Evolutionary conservation across 1,140 invertebrate genomes (phyloP), one percentile per base, ranked within the genome.

Genomic region (Bombus breviceps): DNA sequence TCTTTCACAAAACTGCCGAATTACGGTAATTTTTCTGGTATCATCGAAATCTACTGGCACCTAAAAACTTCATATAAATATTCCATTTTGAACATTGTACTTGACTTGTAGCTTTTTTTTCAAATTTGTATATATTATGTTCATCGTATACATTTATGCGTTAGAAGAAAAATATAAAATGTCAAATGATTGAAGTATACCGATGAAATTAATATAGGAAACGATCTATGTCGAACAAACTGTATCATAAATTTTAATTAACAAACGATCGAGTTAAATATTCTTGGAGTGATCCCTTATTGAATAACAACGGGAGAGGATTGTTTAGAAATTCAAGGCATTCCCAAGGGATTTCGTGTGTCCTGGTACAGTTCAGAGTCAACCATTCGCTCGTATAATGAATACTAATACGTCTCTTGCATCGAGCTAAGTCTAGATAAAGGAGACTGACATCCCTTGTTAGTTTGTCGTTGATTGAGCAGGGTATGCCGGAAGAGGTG

Each of bases 331-430:
- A 83, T 83, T 86, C 73, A 37, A 28, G 47, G 57, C 82, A 59
- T 75, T 73, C 47, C 59, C 43, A 41, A 43, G 41, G 78, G 73
- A 62, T 85, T 62, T 53, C 66, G 47, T 57, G 37, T 79, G 43
- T 87, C 43, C 82, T 32, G 13, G 9, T 37, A 59, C 82, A 75
- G 86, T 84, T 81, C 75, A 69, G 71, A 43, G 22, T 57, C 9
- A 39, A 75, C 83, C 72, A 39, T 80, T 62, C 62, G 82, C 80
- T 87, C 73, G 85, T 84, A 85, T 89, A 89, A 89, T 88, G 86
- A 89, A 88, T 89, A 89, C 81, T 89, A 85, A 89, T 89, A 81
- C 75, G 68, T 37, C 32, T 41, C 43, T 73, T 12, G 53, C 41
- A 71, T 59, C 39, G 22, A 39, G 80, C 57, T 82, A 82, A 82